Base-by-base conservation (phyloP, 2,113 vertebrate species). In the Podarcis cretensis region DNA sequence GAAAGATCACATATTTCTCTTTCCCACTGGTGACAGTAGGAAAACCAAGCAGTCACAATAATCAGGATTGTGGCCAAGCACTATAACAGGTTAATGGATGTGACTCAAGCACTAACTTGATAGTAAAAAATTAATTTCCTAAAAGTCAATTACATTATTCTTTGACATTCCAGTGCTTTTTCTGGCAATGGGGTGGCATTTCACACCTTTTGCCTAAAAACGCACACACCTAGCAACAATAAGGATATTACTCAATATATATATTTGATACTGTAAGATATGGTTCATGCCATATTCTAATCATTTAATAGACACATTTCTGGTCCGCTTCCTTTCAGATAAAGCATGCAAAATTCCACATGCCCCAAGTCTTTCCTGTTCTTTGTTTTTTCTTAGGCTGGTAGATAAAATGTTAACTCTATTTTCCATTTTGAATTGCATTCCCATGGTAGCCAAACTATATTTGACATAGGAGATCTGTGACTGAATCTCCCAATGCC, bases 261-360 rank as follows among this genome's bases (percentile, higher is more conserved):
- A 63, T 63, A 71, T 57, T 23, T 0, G 0, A 75, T 83, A 83
- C 77, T 13, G 6, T 57, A 82, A 87, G 23, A 65, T 20, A 82
- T 0, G 0, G 25, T 37, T 87, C 86, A 65, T 92, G 48, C 76
- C 65, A 82, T 84, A 88, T 0, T 2, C 65, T 87, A 90, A 90
- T 87, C 20, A 65, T 91, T 93, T 87, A 68, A 79, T 5, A 89
- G 32, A 84, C 40, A 89, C 4, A 2, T 21, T 84, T 87, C 76
- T 65, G 87, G 59, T 79, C 66, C 63, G 78, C 54, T 87, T 94
- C 80, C 74, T 90, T 77, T 78, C 32, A 73, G 85, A 87, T 87
- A 87, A 90, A 54, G 48, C 81, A 86, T 1, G 2, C 59, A 75
- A 81, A 88, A 13, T 54, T 35, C 13, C 75, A 27, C 66, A 87